Evolutionary conservation across 2,113 vertebrate species (phyloP).

Genomic region (Ivindomyrus marchei): DNA sequence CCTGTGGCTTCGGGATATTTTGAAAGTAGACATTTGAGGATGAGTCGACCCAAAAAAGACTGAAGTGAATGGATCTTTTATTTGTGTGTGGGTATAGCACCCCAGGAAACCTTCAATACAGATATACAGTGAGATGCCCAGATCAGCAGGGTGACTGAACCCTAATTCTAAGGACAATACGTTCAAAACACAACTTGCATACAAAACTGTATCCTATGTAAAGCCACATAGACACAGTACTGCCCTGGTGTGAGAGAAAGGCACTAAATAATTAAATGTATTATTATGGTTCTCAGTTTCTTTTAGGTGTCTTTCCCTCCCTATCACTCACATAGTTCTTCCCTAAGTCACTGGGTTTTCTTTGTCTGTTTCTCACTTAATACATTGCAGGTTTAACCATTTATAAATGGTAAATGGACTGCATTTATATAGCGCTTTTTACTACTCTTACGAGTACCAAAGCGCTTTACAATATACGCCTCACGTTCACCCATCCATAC

Average conservation of each 20-base stretch:
- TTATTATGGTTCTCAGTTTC: background rate
- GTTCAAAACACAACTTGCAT: background rate
- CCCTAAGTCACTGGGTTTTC: background rate
- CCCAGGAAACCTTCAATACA: background rate
- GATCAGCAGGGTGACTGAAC: background rate
- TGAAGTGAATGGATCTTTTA: background rate
- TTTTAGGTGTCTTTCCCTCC: background rate
- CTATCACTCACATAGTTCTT: background rate
- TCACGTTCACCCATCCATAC: no score
- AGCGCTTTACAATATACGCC: no score
- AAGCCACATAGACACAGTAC: background rate
- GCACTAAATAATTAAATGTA: background rate
- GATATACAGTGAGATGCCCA: background rate
- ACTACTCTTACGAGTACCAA: no score
- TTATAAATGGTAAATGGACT: background rate
- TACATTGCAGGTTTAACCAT: background rate
- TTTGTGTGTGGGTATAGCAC: background rate
- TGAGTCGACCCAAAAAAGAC: background rate
- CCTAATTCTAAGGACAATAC: background rate
- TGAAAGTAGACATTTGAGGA: background rate
- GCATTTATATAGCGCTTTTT: no score
- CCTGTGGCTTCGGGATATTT: background rate
- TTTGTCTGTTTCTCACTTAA: background rate
- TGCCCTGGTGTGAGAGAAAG: background rate
- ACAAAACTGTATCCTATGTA: background rate